A percentile compares a stretch with the other conserved stretches of the same genome.
These are phyloP conservation scores for Vollenhovia emeryi DNA, from an alignment of 1,140 invertebrate species.

Conservation along the genomic window DNA sequence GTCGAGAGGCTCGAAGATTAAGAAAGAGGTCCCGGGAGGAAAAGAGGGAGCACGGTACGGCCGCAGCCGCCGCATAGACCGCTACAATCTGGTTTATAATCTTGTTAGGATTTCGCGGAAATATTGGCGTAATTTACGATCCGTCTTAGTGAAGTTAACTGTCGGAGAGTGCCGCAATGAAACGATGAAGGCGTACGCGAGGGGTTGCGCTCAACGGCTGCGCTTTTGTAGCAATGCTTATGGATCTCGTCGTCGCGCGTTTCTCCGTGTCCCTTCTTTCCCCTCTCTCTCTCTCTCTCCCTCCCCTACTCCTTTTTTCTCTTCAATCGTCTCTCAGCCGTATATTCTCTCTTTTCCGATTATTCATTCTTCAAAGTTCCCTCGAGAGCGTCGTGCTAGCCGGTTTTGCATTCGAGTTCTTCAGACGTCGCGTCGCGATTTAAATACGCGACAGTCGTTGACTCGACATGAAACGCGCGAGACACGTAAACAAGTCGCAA, in stretches of 20 bases:
- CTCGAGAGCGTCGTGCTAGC: background rate
- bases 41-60: slow-evolving; percentile 41
- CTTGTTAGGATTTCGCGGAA: slow-evolving; percentile 86
- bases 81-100: slow-evolving; percentile 84
- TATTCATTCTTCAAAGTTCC: slow-evolving; percentile 5
- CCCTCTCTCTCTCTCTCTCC: too few relatives aligned
- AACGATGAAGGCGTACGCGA: slow-evolving; percentile 59
- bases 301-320: background rate
- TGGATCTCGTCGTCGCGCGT: background rate
- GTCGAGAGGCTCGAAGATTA: slow-evolving; percentile 63
- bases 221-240: slow-evolving; percentile 45
- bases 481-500: slow-evolving; percentile 28
- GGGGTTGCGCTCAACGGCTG: slow-evolving; percentile 52
- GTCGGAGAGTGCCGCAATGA: slow-evolving; percentile 69
- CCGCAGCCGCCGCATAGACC: slow-evolving; percentile 59
- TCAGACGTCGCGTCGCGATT: background rate
- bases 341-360: slow-evolving; percentile 41
- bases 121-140: slow-evolving; percentile 85
- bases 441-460: background rate
- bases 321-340: background rate
- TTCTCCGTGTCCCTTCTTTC: background rate
- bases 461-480: background rate
- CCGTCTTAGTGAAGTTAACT: slow-evolving; percentile 81
- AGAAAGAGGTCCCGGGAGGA: slow-evolving; percentile 58
- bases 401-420: slow-evolving; percentile 26